Conservation (phyloP, 1,140 invertebrate genomes). For the Ephestia elutella region DNA sequence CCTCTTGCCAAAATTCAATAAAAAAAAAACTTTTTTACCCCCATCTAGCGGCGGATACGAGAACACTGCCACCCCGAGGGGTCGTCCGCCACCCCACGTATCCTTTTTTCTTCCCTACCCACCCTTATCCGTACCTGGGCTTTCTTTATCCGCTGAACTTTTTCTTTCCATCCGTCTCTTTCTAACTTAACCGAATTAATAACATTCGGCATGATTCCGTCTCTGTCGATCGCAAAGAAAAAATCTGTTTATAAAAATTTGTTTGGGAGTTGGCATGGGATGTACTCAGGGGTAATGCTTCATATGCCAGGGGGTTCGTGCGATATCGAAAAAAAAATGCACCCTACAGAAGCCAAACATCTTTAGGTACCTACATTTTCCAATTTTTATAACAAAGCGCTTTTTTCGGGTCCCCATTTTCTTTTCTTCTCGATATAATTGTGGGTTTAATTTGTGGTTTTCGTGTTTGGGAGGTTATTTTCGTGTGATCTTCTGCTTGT, state of each 20-base stretch:
- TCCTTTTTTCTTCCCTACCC: conserved; percentile 69
- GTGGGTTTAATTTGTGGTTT: conserved; percentile 42
- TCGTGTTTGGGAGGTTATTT: conserved; percentile 26
- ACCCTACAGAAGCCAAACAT: conserved; percentile 54
- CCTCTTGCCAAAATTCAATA: conserved; percentile 64
- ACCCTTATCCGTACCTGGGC: conserved; percentile 71
- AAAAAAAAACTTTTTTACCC: conserved; percentile 63
- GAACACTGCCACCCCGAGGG: conserved; percentile 43
- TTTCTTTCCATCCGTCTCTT: conserved; percentile 58
- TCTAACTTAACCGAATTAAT: conserved; percentile 23
- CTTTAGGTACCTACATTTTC: conserved; percentile 66
- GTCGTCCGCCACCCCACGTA: conserved; percentile 57
- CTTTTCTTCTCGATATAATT: conserved; percentile 61
- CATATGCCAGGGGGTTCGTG: conserved; percentile 67
- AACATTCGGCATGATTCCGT: conserved; percentile 19
- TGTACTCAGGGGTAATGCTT: conserved; percentile 67
- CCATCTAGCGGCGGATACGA: conserved; percentile 57
- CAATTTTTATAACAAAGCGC: conserved; percentile 70
- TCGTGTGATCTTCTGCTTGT: conserved; percentile 35
- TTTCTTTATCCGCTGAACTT: conserved; percentile 71
- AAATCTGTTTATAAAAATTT: conserved; percentile 69
- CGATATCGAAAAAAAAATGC: conserved; percentile 64
- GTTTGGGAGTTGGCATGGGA: conserved; percentile 60
- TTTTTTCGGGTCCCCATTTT: conserved; percentile 39
- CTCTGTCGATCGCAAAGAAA: conserved; percentile 54